These are phyloP conservation scores for Lasioglossum baleicum DNA, from an alignment of 1,140 invertebrate genomes.

Conservation along the genomic window DNA sequence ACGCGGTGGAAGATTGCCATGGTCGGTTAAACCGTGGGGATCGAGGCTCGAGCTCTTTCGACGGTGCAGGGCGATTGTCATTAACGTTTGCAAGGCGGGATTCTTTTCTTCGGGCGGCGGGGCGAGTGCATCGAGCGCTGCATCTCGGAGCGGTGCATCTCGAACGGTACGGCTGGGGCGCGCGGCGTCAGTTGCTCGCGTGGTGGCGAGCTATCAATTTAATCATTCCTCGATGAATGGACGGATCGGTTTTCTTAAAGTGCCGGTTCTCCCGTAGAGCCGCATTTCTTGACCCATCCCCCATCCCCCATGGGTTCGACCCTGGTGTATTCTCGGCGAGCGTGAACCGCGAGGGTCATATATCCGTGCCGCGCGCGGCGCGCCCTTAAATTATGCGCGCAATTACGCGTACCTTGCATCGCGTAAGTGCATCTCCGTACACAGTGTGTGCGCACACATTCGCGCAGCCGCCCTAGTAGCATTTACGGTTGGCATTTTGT, in stretches of 20 bases:
- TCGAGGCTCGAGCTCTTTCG: no score
- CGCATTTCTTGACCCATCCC: conserved; percentile 35
- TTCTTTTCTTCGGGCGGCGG: no score
- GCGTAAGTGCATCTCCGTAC: conserved; percentile 46
- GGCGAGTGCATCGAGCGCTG: no score
- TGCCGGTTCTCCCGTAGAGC: conserved; percentile 59
- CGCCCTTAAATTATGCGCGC: conserved; percentile 76
- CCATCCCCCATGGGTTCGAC: conserved; percentile 20
- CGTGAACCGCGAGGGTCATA: conserved; percentile 39
- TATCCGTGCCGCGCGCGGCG: conserved; percentile 53
- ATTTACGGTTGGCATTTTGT: no score
- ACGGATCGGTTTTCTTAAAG: conserved; percentile 74
- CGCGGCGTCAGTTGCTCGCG: conserved; percentile 45
- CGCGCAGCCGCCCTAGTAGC: not conserved
- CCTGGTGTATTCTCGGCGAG: conserved; percentile 13
- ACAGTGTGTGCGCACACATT: conserved; percentile 13
- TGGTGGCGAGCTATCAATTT: conserved; percentile 66
- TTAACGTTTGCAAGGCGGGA: no score
- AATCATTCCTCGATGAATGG: conserved; percentile 65
- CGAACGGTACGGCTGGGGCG: not conserved
- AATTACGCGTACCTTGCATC: conserved; percentile 70
- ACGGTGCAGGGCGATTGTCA: no score
- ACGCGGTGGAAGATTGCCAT: no score
- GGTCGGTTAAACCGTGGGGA: no score
- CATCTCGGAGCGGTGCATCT: no score